Evolutionary conservation across 23 tunicate species (phyloP).

Genomic region (Phallusia fumigata): DNA sequence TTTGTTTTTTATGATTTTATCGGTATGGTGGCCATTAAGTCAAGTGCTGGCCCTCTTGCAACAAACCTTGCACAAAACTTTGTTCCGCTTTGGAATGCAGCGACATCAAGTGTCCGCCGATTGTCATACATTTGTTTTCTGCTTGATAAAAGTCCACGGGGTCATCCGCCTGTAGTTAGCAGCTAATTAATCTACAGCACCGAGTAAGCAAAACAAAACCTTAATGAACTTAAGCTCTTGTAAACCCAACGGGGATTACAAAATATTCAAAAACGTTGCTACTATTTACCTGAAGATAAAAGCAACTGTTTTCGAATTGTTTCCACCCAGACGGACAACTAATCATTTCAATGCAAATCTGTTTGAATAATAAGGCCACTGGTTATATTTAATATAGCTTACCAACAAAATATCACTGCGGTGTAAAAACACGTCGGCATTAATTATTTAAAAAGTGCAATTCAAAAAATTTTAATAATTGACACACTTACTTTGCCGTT

Average conservation of each 20-base stretch:
- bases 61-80: constrained; percentile 18
- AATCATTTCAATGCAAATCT: background rate
- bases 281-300: background rate
- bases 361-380: background rate
- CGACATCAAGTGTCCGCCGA: constrained; percentile 33
- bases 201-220: background rate
- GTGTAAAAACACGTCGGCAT: background rate
- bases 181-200: too few species aligned
- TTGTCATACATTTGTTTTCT: constrained; percentile 27
- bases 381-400: too few species aligned
- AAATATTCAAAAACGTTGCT: too few species aligned
- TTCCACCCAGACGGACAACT: constrained; percentile 8
- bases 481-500: constrained; percentile 46
- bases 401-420: background rate
- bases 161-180: too few species aligned
- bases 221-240: too few species aligned
- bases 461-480: too few species aligned
- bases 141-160: constrained; percentile 44
- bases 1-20: too few species aligned
- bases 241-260: too few species aligned
- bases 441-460: background rate
- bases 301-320: background rate
- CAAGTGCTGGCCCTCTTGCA: too few species aligned
- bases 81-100: constrained; percentile 38
- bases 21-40: too few species aligned